These are phyloP conservation scores for Pungitius pungitius DNA, from an alignment of 2,113 vertebrate species.

Conservation along the genomic window DNA sequence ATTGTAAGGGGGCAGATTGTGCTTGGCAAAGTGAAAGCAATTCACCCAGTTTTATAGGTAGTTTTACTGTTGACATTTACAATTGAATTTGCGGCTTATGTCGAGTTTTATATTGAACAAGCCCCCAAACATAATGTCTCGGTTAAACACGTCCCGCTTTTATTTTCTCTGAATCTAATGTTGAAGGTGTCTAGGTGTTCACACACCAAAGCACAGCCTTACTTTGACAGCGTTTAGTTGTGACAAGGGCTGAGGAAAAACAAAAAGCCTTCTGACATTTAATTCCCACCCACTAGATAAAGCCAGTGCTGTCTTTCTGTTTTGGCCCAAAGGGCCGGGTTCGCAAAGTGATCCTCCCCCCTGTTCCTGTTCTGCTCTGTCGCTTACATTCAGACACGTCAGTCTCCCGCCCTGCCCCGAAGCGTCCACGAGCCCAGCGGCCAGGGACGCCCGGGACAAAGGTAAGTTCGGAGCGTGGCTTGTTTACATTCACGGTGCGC, in stretches of 20 bases:
- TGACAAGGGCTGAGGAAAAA: constrained; percentile 52
- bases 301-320: constrained; percentile 43
- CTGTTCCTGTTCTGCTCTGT: constrained; percentile 47
- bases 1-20: background rate
- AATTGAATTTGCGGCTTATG: constrained; percentile 10
- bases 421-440: constrained; percentile 19
- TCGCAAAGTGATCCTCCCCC: constrained; percentile 51
- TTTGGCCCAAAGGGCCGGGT: constrained; percentile 27
- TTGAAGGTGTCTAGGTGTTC: constrained; percentile 20
- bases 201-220: constrained; percentile 31
- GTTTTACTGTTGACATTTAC: constrained; percentile 25
- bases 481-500: constrained; percentile 45
- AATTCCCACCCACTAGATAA: constrained; percentile 52
- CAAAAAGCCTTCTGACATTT: constrained; percentile 56
- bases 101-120: background rate
- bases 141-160: constrained; percentile 1
- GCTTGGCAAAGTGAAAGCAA: background rate
- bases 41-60: background rate
- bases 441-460: constrained; percentile 40
- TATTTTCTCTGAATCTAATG: constrained; percentile 17
- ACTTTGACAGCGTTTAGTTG: constrained; percentile 44
- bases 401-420: background rate
- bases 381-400: constrained; percentile 42
- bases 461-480: constrained; percentile 31
- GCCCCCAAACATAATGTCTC: background rate